Evolutionary conservation across 2,888 invertebrate genomes (phyloP).

Genomic region (Philaethria dido): DNA sequence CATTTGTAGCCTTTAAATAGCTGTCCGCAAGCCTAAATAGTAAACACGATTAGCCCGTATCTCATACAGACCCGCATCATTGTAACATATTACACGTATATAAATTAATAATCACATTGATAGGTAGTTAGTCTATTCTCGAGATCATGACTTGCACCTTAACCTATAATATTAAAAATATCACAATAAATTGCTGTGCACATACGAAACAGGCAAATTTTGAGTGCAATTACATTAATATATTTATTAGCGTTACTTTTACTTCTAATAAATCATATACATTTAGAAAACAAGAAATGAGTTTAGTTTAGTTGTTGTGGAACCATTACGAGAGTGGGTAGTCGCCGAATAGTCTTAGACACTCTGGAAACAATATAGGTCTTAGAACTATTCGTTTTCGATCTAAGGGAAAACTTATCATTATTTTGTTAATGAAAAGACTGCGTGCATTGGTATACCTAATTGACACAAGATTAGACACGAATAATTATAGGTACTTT

Average conservation of each 20-base stretch:
- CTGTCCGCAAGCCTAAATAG: constrained; percentile 58
- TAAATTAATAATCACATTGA: constrained; percentile 75
- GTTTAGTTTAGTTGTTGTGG: constrained; percentile 24
- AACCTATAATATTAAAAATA: constrained; percentile 82
- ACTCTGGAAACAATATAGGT: constrained; percentile 12
- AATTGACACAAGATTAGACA: constrained; percentile 31
- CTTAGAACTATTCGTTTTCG: neutral
- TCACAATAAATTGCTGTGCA: constrained; percentile 85
- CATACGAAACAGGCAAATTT: constrained; percentile 84
- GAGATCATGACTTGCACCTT: constrained; percentile 78
- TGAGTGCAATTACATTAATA: constrained; percentile 81
- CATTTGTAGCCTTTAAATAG: constrained; percentile 46
- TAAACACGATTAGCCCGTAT: constrained; percentile 61
- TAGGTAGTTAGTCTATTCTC: constrained; percentile 75
- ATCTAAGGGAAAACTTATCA: neutral
- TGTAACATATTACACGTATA: constrained; percentile 57
- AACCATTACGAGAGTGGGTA: constrained; percentile 19
- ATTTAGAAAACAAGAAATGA: constrained; percentile 37
- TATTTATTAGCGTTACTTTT: constrained; percentile 66
- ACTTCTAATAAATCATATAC: constrained; percentile 60
- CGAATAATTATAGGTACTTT: constrained; percentile 10
- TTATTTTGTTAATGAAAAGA: neutral
- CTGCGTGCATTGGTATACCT: constrained; percentile 14
- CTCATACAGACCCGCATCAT: constrained; percentile 62
- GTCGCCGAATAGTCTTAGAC: constrained; percentile 35